These are phyloP conservation scores for Melieria crassipennis DNA, from an alignment of 2,888 invertebrate species.

Conservation along the genomic window DNA sequence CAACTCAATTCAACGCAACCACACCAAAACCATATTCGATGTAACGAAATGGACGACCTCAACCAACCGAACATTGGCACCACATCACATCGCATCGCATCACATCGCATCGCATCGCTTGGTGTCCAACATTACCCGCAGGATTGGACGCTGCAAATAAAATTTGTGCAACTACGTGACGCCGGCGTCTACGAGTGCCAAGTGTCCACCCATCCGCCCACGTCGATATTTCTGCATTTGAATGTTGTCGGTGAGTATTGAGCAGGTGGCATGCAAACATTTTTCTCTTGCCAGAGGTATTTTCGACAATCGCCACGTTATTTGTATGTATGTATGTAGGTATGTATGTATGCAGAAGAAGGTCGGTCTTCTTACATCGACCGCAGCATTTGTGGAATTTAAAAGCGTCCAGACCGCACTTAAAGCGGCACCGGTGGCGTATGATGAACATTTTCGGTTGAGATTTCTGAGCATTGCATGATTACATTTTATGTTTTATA, in stretches of 20 bases:
- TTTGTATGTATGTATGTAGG: not conserved
- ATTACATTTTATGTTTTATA: no score
- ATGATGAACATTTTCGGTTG: constrained; percentile 8
- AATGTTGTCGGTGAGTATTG: constrained; percentile 86
- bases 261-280: not conserved
- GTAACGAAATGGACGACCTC: no score
- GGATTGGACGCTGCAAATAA: constrained; percentile 93
- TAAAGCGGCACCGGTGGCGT: not conserved
- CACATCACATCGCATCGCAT: no score
- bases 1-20: no score
- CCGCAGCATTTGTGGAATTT: not conserved
- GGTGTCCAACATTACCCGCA: constrained; percentile 56
- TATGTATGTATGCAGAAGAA: not conserved
- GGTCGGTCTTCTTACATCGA: not conserved
- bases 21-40: no score
- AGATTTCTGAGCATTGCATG: not conserved
- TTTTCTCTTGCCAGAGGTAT: not conserved
- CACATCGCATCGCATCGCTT: not conserved
- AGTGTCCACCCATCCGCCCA: constrained; percentile 90
- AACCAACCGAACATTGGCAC: no score
- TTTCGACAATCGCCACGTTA: not conserved
- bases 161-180: constrained; percentile 86
- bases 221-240: constrained; percentile 85
- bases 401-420: not conserved
- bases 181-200: constrained; percentile 91